These are phyloP conservation scores for Hydroisotoma schaefferi DNA, from an alignment of 2,888 invertebrate genomes.

Conservation along the genomic window DNA sequence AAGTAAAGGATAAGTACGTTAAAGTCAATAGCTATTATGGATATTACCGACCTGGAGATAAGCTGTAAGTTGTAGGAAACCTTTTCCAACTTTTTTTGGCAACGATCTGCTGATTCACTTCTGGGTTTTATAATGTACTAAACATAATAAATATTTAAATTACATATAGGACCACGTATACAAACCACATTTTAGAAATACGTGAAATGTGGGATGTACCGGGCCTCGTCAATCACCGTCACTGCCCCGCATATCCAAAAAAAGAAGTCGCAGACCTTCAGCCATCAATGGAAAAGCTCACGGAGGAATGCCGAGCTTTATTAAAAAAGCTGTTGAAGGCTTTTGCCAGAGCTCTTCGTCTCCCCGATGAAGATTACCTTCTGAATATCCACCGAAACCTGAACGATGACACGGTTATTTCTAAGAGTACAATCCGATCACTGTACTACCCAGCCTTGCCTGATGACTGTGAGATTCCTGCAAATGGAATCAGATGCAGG, in stretches of 20 bases:
- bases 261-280: slow-evolving; percentile 65
- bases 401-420: slow-evolving; percentile 25
- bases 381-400: slow-evolving; percentile 37
- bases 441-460: slow-evolving; percentile 68
- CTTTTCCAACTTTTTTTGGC: too few relatives aligned
- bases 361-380: slow-evolving; percentile 35
- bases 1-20: slow-evolving; percentile 32
- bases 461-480: slow-evolving; percentile 49
- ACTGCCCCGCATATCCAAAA: slow-evolving; percentile 55
- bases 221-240: slow-evolving; percentile 15
- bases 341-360: slow-evolving; percentile 21
- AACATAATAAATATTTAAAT: background rate
- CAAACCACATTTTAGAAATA: slow-evolving; percentile 32
- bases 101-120: background rate
- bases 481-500: slow-evolving; percentile 63
- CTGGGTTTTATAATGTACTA: background rate
- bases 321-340: slow-evolving; percentile 62
- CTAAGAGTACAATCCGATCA: slow-evolving; percentile 50
- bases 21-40: slow-evolving; percentile 33
- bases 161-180: slow-evolving; percentile 30
- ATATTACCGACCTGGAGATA: slow-evolving; percentile 34
- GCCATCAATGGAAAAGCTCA: slow-evolving; percentile 63
- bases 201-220: slow-evolving; percentile 42
- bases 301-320: slow-evolving; percentile 66
- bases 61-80: slow-evolving; percentile 22